Base-by-base conservation (phyloP, 2,797 vertebrate species). In the Gallirallus australis region DNA sequence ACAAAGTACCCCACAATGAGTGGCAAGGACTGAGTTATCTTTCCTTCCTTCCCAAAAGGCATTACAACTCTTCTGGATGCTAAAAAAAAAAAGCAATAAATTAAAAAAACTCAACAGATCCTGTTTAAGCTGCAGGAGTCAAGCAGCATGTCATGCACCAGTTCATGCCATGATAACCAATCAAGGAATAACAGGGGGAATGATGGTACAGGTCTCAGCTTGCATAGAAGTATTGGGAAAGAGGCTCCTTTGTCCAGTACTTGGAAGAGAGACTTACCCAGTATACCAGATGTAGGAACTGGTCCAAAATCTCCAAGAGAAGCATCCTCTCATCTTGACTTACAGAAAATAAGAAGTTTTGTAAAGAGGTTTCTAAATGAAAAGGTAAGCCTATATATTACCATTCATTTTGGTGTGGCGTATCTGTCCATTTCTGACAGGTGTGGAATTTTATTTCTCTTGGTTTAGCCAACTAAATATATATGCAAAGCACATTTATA, bases 131-230 rank as follows among this genome's bases (percentile, higher is more conserved):
- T 17, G 14, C 33, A 77, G 23, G 30, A 82, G 61, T 39, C 28
- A 52, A 37, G 57, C 57, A 54, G 1, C 6, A 1, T 13, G 8
- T 6, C 4, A 0, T 15, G 6, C 28, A 33, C 40, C 30, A 63
- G 11, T 7, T 12, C 48, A 42, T 2, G 3, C 17, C 19, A 37
- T 1, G 2, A 73, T 59, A 85, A 64, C 9, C 31, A 80, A 80
- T 25, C 13, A 79, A 68, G 50, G 39, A 85, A 40, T 3, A 52
- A 2, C 31, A 61, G 23, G 28, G 20, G 45, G 91, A 71, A 59
- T 47, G 23, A 39, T 2, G 0, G 13, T 6, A 48, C 12, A 42
- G 48, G 37, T 56, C 61, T 66, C 61, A 52, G 27, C 11, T 87
- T 63, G 4, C 17, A 20, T 40, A 35, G 50, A 47, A 7, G 6